Evolutionary conservation across 2,113 vertebrate genomes (phyloP).

Genomic region (Eira barbara): DNA sequence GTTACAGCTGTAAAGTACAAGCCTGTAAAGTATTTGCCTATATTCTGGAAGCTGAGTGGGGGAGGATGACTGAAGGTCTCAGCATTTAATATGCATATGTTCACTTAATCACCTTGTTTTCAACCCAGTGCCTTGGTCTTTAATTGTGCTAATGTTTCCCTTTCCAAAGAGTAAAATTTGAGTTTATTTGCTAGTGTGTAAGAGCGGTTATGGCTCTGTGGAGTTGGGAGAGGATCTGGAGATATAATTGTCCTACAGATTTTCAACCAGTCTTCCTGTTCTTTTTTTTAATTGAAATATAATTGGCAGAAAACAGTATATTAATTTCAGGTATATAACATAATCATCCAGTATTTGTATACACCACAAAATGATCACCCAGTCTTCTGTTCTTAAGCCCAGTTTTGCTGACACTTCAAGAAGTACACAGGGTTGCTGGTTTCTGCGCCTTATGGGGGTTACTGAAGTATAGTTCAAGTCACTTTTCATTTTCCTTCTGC

Average conservation of each 20-base stretch:
- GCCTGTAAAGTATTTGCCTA: neutral
- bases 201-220: neutral
- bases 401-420: neutral
- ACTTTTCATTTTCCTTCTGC: neutral
- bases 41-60: neutral
- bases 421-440: neutral
- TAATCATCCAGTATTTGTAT: neutral
- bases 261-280: neutral
- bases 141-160: neutral
- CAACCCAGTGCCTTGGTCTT: neutral
- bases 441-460: neutral
- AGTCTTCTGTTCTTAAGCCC: neutral
- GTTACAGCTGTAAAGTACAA: neutral
- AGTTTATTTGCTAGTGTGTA: neutral
- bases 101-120: neutral
- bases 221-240: neutral
- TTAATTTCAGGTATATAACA: neutral
- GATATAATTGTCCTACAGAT: neutral
- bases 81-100: neutral
- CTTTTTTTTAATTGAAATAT: neutral
- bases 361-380: neutral
- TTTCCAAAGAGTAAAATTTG: slow-evolving; percentile 5
- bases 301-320: neutral
- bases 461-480: neutral
- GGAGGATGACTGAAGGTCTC: neutral